These are phyloP conservation scores for Thalassarche chlororhynchos DNA, from an alignment of 2,113 vertebrate genomes.

Conservation along the genomic window DNA sequence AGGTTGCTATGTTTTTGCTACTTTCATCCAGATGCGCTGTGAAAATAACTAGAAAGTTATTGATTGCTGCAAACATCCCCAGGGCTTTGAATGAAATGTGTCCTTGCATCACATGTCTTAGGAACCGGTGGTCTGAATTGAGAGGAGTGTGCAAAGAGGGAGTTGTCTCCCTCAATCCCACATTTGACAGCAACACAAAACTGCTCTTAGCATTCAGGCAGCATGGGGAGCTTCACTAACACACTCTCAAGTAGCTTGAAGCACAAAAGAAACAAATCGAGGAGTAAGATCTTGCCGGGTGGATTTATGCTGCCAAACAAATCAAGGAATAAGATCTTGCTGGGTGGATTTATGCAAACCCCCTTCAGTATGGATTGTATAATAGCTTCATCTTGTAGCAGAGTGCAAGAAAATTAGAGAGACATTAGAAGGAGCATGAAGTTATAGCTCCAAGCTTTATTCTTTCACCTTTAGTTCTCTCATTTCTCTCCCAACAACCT, in stretches of 20 bases:
- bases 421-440: not conserved
- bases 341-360: not conserved
- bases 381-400: not conserved
- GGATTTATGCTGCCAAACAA: not conserved
- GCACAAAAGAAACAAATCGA: not conserved
- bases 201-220: not conserved
- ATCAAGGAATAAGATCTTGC: not conserved
- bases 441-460: not conserved
- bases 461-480: not conserved
- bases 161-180: not conserved
- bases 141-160: not conserved
- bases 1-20: constrained; percentile 50
- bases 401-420: constrained; percentile 1
- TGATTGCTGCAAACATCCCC: not conserved
- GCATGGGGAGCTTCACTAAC: not conserved
- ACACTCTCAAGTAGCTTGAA: not conserved
- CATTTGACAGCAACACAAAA: not conserved
- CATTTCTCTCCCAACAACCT: not conserved
- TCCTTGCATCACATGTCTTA: not conserved
- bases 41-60: constrained; percentile 3
- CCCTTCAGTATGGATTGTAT: not conserved
- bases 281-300: not conserved
- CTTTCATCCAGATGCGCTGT: not conserved
- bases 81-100: not conserved
- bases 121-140: not conserved